These are phyloP conservation scores for Bombus polaris DNA, from an alignment of 1,140 invertebrate genomes.

Conservation along the genomic window DNA sequence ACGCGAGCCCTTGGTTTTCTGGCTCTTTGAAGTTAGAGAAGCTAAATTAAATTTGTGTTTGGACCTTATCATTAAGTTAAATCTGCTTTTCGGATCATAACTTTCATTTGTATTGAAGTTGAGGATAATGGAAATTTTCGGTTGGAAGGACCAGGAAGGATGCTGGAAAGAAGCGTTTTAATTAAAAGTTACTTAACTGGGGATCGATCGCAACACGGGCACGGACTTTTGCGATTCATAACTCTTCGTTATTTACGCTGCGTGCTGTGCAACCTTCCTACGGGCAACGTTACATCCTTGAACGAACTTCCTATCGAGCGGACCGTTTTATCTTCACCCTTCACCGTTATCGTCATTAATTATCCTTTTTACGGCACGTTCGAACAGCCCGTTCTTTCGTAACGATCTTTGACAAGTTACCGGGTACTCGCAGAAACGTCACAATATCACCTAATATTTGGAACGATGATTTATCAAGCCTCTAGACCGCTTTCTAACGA, in stretches of 20 bases:
- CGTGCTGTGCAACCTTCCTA: slow-evolving; percentile 1
- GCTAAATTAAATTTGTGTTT: neutral
- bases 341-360: slow-evolving; percentile 32
- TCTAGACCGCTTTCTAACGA: neutral
- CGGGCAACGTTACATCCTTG: slow-evolving; percentile 23
- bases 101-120: neutral
- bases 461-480: neutral
- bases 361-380: slow-evolving; percentile 19
- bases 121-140: neutral
- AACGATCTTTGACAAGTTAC: neutral
- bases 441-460: neutral
- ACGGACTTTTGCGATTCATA: neutral
- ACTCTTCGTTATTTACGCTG: slow-evolving; percentile 6
- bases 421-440: neutral
- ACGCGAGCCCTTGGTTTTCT: neutral
- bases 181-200: slow-evolving; percentile 1
- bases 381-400: neutral
- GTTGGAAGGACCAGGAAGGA: too few relatives aligned
- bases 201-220: neutral
- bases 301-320: slow-evolving; percentile 36
- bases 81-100: neutral
- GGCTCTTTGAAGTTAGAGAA: neutral
- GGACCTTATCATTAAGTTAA: too few relatives aligned
- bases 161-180: neutral
- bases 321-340: slow-evolving; percentile 28